Base-by-base conservation (phyloP, 2,888 invertebrate species). In the Polydrusus pterygomalis region DNA sequence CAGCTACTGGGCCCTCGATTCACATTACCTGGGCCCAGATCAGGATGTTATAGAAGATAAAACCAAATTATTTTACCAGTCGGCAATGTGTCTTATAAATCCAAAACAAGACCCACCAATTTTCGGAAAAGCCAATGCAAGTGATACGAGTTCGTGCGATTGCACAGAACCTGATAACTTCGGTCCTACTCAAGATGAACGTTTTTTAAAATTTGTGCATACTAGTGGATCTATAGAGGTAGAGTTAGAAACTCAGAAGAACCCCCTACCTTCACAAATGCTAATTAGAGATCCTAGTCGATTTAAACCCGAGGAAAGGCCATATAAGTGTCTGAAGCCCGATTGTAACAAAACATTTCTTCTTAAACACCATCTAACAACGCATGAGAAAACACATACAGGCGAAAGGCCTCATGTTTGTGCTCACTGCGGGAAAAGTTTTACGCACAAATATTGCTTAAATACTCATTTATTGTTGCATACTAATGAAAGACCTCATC, bases 341-440 rank as follows among this genome's bases (percentile, higher is more conserved):
- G 94, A 95, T 87, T 95, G 95, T 84, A 95, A 94, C 69, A 95
- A 95, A 87, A 94, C 94, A 13, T 95, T 95, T 87, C 90, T 95
- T 58, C 88, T 95, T 71, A 95, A 95, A 86, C 95, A 95, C 86
- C 95, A 95, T 87, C 90, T 95, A 75, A 95, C 95, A 2, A 95
- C 95, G 40, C 95, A 95, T 83, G 94, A 94, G 74, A 90, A 95
- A 83, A 94, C 95, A 3, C 95, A 95, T 85, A 94, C 94, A 71
- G 94, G 95, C 77, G 94, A 94, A 84, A 89, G 94, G 77, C 95
- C 95, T 1, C 94, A 95, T 82, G 92, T 93, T 30, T 95, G 95
- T 86, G 90, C 91, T 64, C 94, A 94, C 83, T 95, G 95, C 84
- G 94, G 94, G 76, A 95, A 95, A 84, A 93, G 93, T 81, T 95